Conservation (phyloP, 2,113 vertebrate genomes). For the Heteronetta atricapilla region DNA sequence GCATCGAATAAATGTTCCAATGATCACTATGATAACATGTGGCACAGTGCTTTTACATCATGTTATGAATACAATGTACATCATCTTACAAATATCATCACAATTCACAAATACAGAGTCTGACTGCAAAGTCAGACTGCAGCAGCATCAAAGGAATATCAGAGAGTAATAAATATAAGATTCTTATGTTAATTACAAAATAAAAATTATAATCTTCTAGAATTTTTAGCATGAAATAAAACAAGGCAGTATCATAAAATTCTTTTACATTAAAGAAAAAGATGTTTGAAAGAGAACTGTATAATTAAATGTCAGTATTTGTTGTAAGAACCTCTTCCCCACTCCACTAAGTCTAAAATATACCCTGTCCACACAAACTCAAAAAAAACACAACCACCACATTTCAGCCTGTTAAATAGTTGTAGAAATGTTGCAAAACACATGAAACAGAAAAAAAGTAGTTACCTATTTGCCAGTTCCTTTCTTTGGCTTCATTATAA, state of each 20-base stretch:
- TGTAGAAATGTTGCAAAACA: neutral
- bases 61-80: neutral
- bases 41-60: neutral
- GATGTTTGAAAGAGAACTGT: neutral
- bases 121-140: neutral
- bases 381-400: neutral
- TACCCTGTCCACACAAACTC: neutral
- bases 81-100: neutral
- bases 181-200: neutral
- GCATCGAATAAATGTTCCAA: neutral
- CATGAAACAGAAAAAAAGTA: neutral
- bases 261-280: neutral
- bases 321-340: neutral
- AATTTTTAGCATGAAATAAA: neutral
- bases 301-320: neutral
- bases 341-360: neutral
- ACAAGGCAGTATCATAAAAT: neutral
- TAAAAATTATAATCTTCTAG: neutral
- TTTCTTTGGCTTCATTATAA: slow-evolving; percentile 97
- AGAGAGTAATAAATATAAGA: neutral
- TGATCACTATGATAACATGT: neutral
- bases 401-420: neutral
- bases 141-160: neutral
- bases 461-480: slow-evolving; percentile 95
- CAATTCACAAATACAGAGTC: neutral